Conservation (phyloP, 2,888 invertebrate genomes). For the Orgyia antiqua region DNA sequence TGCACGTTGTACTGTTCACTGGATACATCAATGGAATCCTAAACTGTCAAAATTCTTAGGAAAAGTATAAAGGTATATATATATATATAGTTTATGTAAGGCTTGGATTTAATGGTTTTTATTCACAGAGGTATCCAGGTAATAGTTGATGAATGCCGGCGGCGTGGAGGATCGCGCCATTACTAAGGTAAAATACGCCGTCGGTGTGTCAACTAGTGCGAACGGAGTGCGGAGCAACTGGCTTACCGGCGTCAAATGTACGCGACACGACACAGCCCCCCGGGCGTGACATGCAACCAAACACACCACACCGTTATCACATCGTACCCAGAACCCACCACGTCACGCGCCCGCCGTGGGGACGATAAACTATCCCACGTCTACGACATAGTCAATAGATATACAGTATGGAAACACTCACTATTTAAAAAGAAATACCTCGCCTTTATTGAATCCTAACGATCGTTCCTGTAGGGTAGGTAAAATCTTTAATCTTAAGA, state of each 20-base stretch:
- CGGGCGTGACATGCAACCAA: constrained; percentile 62
- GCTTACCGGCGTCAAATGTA: constrained; percentile 54
- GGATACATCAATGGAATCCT: constrained; percentile 1
- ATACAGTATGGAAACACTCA: no score
- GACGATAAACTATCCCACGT: not conserved
- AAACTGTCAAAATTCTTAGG: no score
- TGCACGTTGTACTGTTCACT: not conserved
- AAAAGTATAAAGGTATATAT: no score
- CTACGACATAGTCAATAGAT: no score
- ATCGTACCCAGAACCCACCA: constrained; percentile 12
- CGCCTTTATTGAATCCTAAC: no score
- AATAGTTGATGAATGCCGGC: not conserved
- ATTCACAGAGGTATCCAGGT: not conserved
- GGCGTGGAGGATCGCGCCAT: constrained; percentile 41
- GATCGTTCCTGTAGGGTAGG: no score
- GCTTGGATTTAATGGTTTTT: no score
- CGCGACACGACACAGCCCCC: constrained; percentile 32
- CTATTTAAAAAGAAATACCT: no score
- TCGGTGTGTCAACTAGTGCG: constrained; percentile 39
- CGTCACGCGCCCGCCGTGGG: not conserved
- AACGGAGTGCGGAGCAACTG: constrained; percentile 32
- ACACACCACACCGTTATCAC: constrained; percentile 48
- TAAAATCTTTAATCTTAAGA: no score
- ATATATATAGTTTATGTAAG: no score
- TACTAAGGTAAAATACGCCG: constrained; percentile 71